Conservation (phyloP, 2,113 vertebrate genomes). For the Coreoperca whiteheadi region DNA sequence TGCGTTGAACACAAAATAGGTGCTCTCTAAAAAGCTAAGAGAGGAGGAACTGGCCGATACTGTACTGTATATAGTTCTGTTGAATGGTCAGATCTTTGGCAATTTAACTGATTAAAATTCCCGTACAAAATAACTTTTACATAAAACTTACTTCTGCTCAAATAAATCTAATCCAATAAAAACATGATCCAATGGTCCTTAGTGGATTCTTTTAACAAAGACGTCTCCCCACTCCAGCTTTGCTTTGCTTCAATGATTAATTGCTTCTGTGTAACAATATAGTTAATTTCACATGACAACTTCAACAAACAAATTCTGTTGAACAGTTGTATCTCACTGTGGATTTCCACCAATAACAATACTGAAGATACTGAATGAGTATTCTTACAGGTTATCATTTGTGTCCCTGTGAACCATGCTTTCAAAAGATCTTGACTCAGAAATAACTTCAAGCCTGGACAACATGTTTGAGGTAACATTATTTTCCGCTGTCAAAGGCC, state of each 20-base stretch:
- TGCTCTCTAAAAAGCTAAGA: slow-evolving; percentile 18
- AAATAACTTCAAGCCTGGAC: slow-evolving; percentile 60
- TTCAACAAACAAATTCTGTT: slow-evolving; percentile 23
- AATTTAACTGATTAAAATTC: slow-evolving; percentile 76
- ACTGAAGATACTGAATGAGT: slow-evolving; percentile 34
- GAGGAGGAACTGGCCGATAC: slow-evolving; percentile 33
- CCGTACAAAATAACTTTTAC: slow-evolving; percentile 55
- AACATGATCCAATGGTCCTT: slow-evolving; percentile 25
- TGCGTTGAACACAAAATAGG: slow-evolving; percentile 22
- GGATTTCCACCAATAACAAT: slow-evolving; percentile 39
- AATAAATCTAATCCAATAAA: slow-evolving; percentile 41
- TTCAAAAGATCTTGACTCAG: slow-evolving; percentile 23
- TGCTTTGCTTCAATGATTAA: slow-evolving; percentile 48
- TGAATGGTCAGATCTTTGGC: slow-evolving; percentile 87
- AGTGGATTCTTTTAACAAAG: slow-evolving; percentile 43
- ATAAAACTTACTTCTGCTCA: slow-evolving; percentile 55
- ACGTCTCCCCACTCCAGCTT: slow-evolving; percentile 44
- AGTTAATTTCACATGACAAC: slow-evolving; percentile 43
- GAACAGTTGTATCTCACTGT: slow-evolving; percentile 15
- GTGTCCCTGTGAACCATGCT: slow-evolving; percentile 34
- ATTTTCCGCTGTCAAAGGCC: slow-evolving; percentile 67
- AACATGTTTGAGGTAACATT: slow-evolving; percentile 74
- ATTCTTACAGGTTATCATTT: slow-evolving; percentile 30
- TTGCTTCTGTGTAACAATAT: slow-evolving; percentile 38
- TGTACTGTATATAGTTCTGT: slow-evolving; percentile 41